These are phyloP conservation scores for Epistrophella euchroma DNA, from an alignment of 2,888 invertebrate genomes.

Conservation along the genomic window DNA sequence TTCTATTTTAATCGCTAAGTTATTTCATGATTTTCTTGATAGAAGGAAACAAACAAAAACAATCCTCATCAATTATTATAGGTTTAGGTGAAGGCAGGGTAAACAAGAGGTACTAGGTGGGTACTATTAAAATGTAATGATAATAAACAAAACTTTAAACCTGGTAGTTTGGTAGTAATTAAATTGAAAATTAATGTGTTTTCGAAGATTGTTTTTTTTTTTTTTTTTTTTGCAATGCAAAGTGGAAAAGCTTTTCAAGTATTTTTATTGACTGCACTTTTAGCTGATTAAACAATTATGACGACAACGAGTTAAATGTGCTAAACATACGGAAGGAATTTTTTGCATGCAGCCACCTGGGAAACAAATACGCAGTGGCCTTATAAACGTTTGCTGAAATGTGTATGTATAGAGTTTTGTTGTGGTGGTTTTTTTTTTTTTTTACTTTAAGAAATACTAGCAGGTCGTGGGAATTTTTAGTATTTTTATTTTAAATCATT, in stretches of 20 bases:
- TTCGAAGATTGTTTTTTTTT: background rate
- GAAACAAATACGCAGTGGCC: constrained; percentile 11
- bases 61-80: background rate
- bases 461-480: constrained; percentile 35
- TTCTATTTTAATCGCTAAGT: constrained; percentile 40
- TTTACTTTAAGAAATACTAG: background rate
- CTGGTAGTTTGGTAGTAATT: background rate
- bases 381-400: background rate
- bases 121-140: background rate
- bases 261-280: constrained; percentile 9
- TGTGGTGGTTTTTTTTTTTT: background rate
- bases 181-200: background rate
- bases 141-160: background rate
- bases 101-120: background rate
- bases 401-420: background rate
- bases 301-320: background rate
- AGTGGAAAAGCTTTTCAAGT: constrained; percentile 1
- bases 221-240: background rate
- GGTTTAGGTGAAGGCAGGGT: background rate
- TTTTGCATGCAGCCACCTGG: constrained; percentile 21
- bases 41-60: background rate
- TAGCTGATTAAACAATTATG: constrained; percentile 20
- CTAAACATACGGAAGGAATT: constrained; percentile 32
- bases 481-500: background rate
- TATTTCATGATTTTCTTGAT: constrained; percentile 1